Percentiles rank a stretch among this genome's conserved stretches.
phyloP scores from a whole-genome alignment of 2,797 vertebrate species.

The Sebastes itinus region DNA sequence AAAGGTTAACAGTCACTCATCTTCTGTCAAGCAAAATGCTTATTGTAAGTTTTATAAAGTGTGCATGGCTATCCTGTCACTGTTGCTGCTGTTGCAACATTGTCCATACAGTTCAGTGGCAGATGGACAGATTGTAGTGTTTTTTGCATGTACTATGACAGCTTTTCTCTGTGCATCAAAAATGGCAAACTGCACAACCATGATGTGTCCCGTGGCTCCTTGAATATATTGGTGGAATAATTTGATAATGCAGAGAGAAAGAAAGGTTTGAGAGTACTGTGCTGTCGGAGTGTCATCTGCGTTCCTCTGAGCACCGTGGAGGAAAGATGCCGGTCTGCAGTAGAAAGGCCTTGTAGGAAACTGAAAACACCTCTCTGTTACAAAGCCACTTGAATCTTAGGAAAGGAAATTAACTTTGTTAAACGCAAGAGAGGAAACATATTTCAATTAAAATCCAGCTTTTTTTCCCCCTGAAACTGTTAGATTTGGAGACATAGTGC shows the following conservation, averaged over 20 bases:
- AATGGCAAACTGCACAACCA: background rate
- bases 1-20: background rate
- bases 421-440: background rate
- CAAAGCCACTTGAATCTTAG: conserved; percentile 20
- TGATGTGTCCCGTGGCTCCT: background rate
- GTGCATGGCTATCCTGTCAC: background rate
- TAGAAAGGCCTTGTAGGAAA: conserved; percentile 10
- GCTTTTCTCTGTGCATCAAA: background rate
- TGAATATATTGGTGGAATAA: background rate
- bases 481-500: background rate
- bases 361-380: background rate
- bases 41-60: background rate
- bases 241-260: conserved; percentile 4
- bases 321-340: conserved; percentile 13
- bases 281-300: conserved; percentile 18
- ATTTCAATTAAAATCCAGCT: background rate
- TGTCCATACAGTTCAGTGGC: background rate
- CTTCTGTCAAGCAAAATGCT: background rate
- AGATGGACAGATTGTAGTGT: background rate
- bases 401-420: conserved; percentile 4
- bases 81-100: background rate
- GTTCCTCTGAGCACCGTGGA: conserved; percentile 38
- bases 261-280: background rate
- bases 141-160: background rate
- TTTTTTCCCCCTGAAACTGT: background rate